Base-by-base conservation (phyloP, 2,888 invertebrate genomes). In the Seladonia tumulorum region DNA sequence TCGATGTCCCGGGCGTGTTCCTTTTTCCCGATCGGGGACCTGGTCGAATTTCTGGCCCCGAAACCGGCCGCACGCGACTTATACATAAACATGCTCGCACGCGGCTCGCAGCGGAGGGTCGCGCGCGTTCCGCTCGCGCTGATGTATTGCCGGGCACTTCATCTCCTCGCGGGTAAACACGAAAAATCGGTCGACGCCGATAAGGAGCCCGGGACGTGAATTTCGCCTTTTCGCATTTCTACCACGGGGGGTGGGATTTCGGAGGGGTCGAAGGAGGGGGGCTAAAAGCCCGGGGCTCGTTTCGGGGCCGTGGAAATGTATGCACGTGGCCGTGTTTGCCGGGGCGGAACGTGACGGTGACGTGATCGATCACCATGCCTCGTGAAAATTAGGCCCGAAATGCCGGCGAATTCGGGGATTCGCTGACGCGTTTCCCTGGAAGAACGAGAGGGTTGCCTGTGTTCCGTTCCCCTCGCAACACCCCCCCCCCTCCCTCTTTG, bases 121-220 rank as follows among this genome's bases (percentile, higher is more conserved):
- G 73, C 83, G 70, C 76, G 70, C 42, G 70, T 77, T 76, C 49
- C 82, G 79, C 18, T 78, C 70, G 39, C 87, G 45, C 85, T 90
- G 91, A 90, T 91, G 88, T 89, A 91, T 91, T 45, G 71, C 88
- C 78, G 18, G 74, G 83, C 84, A 89, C 88, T 90, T 88, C 87
- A 87, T 92, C 92, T 92, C 83, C 81, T 87, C 88, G 87, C 83
- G 85, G 79, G 87, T 91, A 92, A 92, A 92, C 87, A 92, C 85
- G 90, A 88, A 83, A 90, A 91, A 90, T 89, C 87, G 86, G 79
- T 81, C 84, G 84, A 60, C 68, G 75, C 84, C 86, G 89, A 90
- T 90, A 90, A 90, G 84, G 60, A 76, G 77, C 68, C 42, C 68
- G 76, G 70, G 4, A 49, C n/a, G 74, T 71, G 82, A 81, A 81